Evolutionary conservation across 2,888 invertebrate genomes (phyloP).

Genomic region (Disparrhopalites patrizii): DNA sequence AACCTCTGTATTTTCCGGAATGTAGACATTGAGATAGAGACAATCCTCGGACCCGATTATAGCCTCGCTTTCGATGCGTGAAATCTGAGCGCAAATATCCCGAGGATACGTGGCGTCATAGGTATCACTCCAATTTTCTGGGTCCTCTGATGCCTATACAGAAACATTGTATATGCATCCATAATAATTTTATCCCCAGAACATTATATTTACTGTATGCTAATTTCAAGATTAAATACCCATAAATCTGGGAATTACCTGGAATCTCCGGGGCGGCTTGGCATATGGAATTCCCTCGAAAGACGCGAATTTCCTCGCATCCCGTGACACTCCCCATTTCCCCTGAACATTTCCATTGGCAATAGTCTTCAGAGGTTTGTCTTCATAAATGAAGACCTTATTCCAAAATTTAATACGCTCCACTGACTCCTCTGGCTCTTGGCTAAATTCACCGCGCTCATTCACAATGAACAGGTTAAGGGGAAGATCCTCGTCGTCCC

Average conservation of each 20-base stretch:
- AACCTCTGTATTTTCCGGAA: too few species aligned
- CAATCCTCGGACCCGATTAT: constrained; percentile 11
- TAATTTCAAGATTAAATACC: background rate
- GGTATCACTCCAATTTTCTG: background rate
- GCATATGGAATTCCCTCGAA: constrained; percentile 12
- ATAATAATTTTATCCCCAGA: too few species aligned
- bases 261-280: background rate
- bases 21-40: constrained; percentile 15
- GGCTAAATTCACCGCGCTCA: too few species aligned
- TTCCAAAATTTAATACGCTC: too few species aligned
- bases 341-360: background rate
- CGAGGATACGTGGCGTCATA: background rate
- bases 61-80: background rate
- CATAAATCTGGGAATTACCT: background rate
- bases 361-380: too few species aligned
- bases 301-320: background rate
- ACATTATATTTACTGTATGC: background rate
- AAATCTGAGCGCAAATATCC: background rate
- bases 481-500: too few species aligned
- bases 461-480: too few species aligned
- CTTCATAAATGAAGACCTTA: too few species aligned
- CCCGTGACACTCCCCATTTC: background rate
- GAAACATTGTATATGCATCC: background rate
- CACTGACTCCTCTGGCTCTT: too few species aligned
- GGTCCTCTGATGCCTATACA: background rate